phyloP scores from a whole-genome alignment of 2,888 invertebrate genomes.

The Watsonalla binaria region DNA sequence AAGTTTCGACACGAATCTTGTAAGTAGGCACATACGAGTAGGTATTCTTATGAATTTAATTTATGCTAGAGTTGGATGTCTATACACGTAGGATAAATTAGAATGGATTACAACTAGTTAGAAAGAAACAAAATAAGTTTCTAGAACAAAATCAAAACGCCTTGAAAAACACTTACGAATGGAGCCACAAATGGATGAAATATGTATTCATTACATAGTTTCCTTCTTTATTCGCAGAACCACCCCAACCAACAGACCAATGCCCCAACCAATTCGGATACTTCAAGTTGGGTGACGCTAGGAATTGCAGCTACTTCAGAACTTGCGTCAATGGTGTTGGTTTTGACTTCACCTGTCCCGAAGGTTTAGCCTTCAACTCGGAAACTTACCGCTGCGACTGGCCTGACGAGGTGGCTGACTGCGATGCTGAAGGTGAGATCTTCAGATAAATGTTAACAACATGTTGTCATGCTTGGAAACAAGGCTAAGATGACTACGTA shows the following conservation, averaged over 20 bases:
- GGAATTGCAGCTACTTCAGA: constrained; percentile 87
- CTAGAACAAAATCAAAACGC: too few species aligned
- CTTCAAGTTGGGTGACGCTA: constrained; percentile 81
- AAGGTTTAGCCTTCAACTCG: constrained; percentile 88
- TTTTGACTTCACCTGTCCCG: constrained; percentile 87
- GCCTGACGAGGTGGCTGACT: constrained; percentile 90
- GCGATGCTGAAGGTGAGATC: constrained; percentile 86
- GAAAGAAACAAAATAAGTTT: too few species aligned
- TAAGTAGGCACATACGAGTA: background rate
- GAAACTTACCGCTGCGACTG: constrained; percentile 89
- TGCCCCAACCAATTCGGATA: constrained; percentile 92
- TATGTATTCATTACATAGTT: background rate
- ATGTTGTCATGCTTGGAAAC: too few species aligned
- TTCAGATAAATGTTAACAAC: too few species aligned
- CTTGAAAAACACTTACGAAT: too few species aligned
- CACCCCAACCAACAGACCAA: constrained; percentile 84
- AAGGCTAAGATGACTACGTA: too few species aligned
- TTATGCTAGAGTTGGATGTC: too few species aligned
- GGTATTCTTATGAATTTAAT: background rate
- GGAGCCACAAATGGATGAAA: too few species aligned
- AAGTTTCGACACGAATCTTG: background rate
- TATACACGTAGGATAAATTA: too few species aligned
- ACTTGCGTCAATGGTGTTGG: constrained; percentile 90
- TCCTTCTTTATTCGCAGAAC: constrained; percentile 66
- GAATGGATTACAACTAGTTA: too few species aligned